Conservation (phyloP, 1,140 invertebrate genomes). For the Bombus waltoni region DNA sequence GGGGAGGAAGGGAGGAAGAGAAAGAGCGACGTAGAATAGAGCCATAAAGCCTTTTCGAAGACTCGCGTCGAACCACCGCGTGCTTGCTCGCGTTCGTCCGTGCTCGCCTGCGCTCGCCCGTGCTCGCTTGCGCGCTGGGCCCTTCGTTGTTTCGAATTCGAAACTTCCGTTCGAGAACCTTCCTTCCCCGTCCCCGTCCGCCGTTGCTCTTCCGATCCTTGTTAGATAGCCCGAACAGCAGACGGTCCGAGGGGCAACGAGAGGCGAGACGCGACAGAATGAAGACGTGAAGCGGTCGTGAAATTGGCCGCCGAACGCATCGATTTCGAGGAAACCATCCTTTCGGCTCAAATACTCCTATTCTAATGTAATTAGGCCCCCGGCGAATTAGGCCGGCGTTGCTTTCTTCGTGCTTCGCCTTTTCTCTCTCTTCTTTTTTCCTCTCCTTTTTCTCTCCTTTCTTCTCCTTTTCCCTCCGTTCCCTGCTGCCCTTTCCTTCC, state of each 20-base stretch:
- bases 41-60: constrained; percentile 46
- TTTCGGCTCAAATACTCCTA: constrained; percentile 28
- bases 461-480: neutral
- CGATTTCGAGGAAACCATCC: constrained; percentile 15
- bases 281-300: constrained; percentile 43
- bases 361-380: constrained; percentile 36
- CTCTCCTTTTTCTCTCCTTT: neutral
- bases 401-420: neutral
- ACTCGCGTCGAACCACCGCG: constrained; percentile 31
- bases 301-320: constrained; percentile 22
- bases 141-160: constrained; percentile 60
- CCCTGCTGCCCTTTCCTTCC: neutral
- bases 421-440: no score
- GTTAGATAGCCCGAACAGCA: neutral
- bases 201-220: neutral
- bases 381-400: neutral
- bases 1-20: neutral
- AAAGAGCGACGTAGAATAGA: constrained; percentile 46
- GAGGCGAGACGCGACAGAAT: constrained; percentile 28
- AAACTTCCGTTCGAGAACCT: constrained; percentile 71
- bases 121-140: neutral
- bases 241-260: neutral
- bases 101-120: neutral
- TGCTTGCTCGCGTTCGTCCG: neutral
- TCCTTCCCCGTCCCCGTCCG: neutral